These are phyloP conservation scores for Cosmopolites sordidus DNA, from an alignment of 2,888 invertebrate genomes.

Conservation along the genomic window DNA sequence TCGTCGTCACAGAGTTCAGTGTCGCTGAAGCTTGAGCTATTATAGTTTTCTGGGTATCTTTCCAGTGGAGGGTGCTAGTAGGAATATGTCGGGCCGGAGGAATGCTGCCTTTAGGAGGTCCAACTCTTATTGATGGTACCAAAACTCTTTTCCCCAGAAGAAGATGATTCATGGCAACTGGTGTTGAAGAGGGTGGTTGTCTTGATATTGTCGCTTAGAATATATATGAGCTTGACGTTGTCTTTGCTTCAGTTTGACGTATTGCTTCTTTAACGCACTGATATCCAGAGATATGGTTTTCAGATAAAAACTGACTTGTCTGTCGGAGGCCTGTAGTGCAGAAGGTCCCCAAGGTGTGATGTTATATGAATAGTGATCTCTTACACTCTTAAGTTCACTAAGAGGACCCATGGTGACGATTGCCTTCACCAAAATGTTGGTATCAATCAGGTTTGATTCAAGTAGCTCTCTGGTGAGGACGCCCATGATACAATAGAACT, in stretches of 20 bases:
- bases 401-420: conserved; percentile 86
- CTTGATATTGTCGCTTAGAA: conserved; percentile 73
- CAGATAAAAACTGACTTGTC: conserved; percentile 40
- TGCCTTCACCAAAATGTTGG: conserved; percentile 61
- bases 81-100: conserved; percentile 57
- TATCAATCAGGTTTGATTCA: conserved; percentile 64
- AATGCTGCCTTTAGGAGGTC: conserved; percentile 62
- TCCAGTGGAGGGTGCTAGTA: conserved; percentile 71
- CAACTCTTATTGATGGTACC: conserved; percentile 66
- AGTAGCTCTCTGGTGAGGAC: conserved; percentile 87
- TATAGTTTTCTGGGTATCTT: conserved; percentile 53
- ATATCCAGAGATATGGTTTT: conserved; percentile 76
- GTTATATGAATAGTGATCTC: conserved; percentile 77
- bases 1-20: conserved; percentile 84
- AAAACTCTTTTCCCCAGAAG: conserved; percentile 79
- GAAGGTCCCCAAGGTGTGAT: conserved; percentile 78
- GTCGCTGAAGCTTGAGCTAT: conserved; percentile 61
- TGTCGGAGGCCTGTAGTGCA: conserved; percentile 5
- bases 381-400: conserved; percentile 78
- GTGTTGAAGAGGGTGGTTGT: conserved; percentile 65
- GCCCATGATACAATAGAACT: conserved; percentile 98
- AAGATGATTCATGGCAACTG: conserved; percentile 79
- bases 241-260: conserved; percentile 80
- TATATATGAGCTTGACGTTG: conserved; percentile 94
- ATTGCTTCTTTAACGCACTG: conserved; percentile 86